These are phyloP conservation scores for Centropus unirufus DNA, from an alignment of 2,113 vertebrate species.

Conservation along the genomic window DNA sequence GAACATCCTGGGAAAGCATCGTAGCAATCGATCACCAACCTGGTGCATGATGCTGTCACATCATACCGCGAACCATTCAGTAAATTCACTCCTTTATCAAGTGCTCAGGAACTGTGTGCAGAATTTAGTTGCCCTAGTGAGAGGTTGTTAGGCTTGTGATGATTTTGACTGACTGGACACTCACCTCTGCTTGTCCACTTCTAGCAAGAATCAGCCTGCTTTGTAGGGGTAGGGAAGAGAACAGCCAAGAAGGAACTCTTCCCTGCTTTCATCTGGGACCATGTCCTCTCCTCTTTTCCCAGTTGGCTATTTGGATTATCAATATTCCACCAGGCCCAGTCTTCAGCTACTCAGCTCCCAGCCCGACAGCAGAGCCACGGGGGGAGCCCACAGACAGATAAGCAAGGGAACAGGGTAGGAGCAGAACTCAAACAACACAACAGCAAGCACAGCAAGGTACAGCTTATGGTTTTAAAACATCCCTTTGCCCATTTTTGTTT, in stretches of 20 bases:
- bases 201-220: not conserved
- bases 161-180: too few species aligned
- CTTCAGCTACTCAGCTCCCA: not conserved
- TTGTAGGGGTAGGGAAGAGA: not conserved
- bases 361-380: accelerated
- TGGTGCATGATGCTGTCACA: not conserved
- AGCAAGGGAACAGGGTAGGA: not conserved
- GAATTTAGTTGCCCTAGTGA: not conserved
- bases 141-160: too few species aligned
- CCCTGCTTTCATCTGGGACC: not conserved
- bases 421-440: not conserved
- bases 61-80: not conserved
- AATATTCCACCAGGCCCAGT: not conserved
- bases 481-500: not conserved
- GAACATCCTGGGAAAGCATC: not conserved
- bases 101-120: not conserved
- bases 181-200: not conserved
- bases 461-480: not conserved
- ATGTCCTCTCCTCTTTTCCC: not conserved
- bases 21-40: not conserved
- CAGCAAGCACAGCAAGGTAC: not conserved
- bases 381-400: not conserved
- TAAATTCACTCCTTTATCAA: not conserved
- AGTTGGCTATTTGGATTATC: not conserved
- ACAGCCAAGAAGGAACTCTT: not conserved